Percentiles rank a stretch among this genome's conserved stretches.
phyloP scores from a whole-genome alignment of 2,888 invertebrate genomes.

The Entomobrya proxima region DNA sequence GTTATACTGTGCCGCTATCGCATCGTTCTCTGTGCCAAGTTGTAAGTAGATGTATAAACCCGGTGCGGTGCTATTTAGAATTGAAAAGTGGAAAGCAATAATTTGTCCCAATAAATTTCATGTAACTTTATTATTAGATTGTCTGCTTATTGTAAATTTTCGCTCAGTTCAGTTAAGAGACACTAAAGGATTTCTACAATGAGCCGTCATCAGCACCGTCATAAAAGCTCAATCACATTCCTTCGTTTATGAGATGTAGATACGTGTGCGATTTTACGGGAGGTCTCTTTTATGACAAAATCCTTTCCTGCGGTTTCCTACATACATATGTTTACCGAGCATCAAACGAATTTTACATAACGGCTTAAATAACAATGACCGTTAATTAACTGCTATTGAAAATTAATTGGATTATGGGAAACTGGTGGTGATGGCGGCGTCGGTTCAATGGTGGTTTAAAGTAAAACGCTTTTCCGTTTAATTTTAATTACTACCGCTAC shows the following conservation, averaged over 20 bases:
- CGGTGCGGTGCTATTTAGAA: no score
- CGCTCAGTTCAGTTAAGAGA: no score
- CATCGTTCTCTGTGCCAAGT: no score
- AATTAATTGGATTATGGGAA: constrained; percentile 6
- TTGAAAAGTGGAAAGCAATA: not conserved
- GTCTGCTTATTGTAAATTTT: not conserved
- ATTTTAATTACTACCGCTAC: not conserved
- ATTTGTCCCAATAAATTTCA: not conserved
- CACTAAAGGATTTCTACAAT: constrained; percentile 4
- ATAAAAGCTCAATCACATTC: not conserved
- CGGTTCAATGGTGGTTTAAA: not conserved
- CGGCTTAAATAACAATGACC: not conserved
- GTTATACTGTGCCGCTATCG: no score
- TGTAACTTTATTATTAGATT: not conserved
- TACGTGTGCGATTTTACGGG: not conserved
- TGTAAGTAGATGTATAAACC: no score
- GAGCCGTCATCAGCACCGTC: not conserved
- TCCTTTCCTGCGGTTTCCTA: not conserved
- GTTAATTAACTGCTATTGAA: not conserved
- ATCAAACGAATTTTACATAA: not conserved
- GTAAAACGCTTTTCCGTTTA: not conserved
- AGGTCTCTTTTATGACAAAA: not conserved
- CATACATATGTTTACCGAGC: not conserved
- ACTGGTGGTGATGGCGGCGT: not conserved
- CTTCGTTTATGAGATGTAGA: not conserved